Base-by-base conservation (phyloP, 2,888 invertebrate genomes). In the Xylota segnis region DNA sequence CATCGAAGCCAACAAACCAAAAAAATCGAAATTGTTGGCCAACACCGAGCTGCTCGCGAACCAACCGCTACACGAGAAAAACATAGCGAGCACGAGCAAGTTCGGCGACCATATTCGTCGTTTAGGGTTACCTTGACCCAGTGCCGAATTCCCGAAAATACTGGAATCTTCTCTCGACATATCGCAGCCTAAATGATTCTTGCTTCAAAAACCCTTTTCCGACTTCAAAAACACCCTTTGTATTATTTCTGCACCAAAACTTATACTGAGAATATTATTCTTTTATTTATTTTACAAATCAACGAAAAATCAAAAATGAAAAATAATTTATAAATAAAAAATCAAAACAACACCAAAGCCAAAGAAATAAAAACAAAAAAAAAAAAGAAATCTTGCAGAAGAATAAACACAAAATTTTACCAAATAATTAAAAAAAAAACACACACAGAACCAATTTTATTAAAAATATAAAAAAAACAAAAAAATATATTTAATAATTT, bases 361-460 rank as follows among this genome's bases (percentile, higher is more conserved):
- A 23, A 23, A 23, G 23, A 23, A 23, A 54, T n/a, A 27, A 61
- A 71, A 63, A 50, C 4, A 9, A 58, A 72, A 70, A 68, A 70
- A 68, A 52, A 56, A 14, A 7, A n/a, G 16, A n/a, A 16, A 32
- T 43, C 40, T 72, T 32, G 14, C 56, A 63, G 5, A 65, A 47
- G 10, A 45, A 83, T 37, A 61, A 68, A 82, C 59, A 68, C 66
- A 74, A 52, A 47, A 56, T 50, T 61, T 47, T 56, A 76, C 45
- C 61, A 34, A 54, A 59, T 32, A 58, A 71, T 75, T 63, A 50
- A 76, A 45, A 86, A n/a, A n/a, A n/a, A n/a, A n/a, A n/a, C n/a
- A n/a, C n/a, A n/a, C n/a, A 86, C 86, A 86, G 86, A 86, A 86
- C 86, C 86, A 86, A 86, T 86, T 86, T 86, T 82, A 82, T 77